These are phyloP conservation scores for Rallus limicola DNA, from an alignment of 2,113 vertebrate genomes.

Conservation along the genomic window DNA sequence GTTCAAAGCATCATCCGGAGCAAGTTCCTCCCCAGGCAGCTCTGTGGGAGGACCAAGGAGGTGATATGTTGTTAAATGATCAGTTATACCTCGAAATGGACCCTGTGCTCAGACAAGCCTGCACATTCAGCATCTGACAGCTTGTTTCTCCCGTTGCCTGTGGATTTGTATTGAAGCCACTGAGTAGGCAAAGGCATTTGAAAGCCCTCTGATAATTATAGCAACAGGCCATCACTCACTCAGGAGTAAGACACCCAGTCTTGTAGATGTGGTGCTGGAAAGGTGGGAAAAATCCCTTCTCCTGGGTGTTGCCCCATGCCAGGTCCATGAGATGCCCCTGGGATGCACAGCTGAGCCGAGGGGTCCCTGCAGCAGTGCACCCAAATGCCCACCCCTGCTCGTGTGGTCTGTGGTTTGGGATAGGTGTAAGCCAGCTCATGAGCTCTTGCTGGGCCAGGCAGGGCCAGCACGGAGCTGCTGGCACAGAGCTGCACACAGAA, in stretches of 20 bases:
- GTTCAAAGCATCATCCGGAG: constrained; percentile 38
- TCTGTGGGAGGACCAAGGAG: constrained; percentile 23
- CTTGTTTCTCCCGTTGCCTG: neutral
- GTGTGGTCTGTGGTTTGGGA: no score
- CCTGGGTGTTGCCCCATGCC: rapidly evolving
- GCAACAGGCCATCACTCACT: neutral
- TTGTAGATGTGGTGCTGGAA: neutral
- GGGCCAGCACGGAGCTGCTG: neutral
- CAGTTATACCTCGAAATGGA: neutral
- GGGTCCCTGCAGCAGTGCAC: neutral
- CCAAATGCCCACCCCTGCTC: neutral
- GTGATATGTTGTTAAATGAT: constrained; percentile 28
- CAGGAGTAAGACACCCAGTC: neutral
- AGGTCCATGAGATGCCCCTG: rapidly evolving
- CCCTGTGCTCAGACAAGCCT: neutral
- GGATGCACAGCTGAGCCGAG: rapidly evolving
- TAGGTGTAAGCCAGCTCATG: no score
- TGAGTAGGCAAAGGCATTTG: neutral
- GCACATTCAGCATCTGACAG: neutral
- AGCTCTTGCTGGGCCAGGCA: neutral
- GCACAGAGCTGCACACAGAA: neutral
- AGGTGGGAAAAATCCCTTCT: neutral
- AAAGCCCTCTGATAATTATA: neutral
- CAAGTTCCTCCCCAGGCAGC: constrained; percentile 25
- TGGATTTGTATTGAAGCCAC: neutral